Conservation (phyloP, 2,113 vertebrate species). For the Aegithalos caudatus region DNA sequence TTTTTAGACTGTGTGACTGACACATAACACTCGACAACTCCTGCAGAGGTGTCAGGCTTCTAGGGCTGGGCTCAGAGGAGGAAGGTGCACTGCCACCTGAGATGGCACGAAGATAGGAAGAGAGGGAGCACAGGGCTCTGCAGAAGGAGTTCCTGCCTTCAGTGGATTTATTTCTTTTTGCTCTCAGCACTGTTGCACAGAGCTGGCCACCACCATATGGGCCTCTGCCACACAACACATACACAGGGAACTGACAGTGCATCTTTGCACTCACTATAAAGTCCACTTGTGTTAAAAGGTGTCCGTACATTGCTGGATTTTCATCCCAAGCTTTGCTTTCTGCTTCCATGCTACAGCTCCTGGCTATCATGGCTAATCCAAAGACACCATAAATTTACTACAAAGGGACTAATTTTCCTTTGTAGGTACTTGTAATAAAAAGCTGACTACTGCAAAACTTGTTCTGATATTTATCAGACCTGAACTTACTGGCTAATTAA, state of each 20-base stretch:
- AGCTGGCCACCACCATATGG: neutral
- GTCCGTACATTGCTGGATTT: neutral
- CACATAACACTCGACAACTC: rapidly evolving
- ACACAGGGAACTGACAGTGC: neutral
- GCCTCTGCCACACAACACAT: no score
- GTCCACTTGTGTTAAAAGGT: neutral
- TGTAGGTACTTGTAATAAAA: neutral
- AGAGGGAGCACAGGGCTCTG: neutral
- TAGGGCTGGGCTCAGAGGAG: neutral
- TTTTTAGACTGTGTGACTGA: neutral
- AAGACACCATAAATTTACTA: neutral
- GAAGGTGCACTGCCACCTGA: neutral
- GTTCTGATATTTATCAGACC: neutral
- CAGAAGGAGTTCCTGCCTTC: neutral
- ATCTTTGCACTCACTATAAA: neutral
- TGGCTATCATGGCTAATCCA: neutral
- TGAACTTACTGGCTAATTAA: neutral
- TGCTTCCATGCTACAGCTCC: neutral
- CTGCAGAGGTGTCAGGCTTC: neutral
- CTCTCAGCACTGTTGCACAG: neutral
- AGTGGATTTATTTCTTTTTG: neutral
- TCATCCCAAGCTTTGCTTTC: neutral
- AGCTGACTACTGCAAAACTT: neutral
- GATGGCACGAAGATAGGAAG: rapidly evolving
- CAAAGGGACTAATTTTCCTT: neutral